Base-by-base conservation (phyloP, 2,113 vertebrate species). In the Ancistrus triradiatus region DNA sequence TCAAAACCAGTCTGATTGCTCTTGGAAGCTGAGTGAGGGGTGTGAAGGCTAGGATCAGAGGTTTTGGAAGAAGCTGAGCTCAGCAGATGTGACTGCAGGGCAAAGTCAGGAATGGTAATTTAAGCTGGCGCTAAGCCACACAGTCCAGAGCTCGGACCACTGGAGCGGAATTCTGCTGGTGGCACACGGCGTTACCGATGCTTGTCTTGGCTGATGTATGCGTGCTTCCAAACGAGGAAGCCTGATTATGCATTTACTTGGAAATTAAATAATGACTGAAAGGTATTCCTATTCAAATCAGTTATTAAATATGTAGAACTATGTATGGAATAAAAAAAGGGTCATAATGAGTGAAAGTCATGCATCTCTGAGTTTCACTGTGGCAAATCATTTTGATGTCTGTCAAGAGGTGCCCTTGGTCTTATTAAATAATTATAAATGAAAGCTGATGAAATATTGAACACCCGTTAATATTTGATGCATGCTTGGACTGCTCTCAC, bases 391-490 rank as follows among this genome's bases (percentile, higher is more conserved):
- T 73, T 61, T 60, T 64, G 67, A 71, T 80, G 76, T 68, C 71
- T 52, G 63, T 59, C 58, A 35, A 33, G n/a, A 63, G 51, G 25
- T 24, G 37, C 58, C 64, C 69, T 74, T 77, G 62, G 66, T 46
- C 69, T 50, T 68, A 51, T 80, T 44, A 70, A 71, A 75, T 66
- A 80, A 71, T 69, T 53, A 66, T 74, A 46, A 74, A 78, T 69
- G 62, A 40, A 62, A 42, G 53, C 7, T 22, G 4, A 66, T 84
- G 18, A 83, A 82, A 84, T 80, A 86, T 87, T 81, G 84, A 58
- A 47, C 11, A 60, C 56, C 48, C 13, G 33, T 66, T 31, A 84
- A 85, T 74, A 61, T 79, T 78, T 75, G 63, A 82, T 81, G 70
- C 37, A 17, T 7, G 53, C 24, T 68, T 68, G 55, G 38, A 15